phyloP scores from a whole-genome alignment of 2,888 invertebrate genomes.

The Pristionchus mayeri region DNA sequence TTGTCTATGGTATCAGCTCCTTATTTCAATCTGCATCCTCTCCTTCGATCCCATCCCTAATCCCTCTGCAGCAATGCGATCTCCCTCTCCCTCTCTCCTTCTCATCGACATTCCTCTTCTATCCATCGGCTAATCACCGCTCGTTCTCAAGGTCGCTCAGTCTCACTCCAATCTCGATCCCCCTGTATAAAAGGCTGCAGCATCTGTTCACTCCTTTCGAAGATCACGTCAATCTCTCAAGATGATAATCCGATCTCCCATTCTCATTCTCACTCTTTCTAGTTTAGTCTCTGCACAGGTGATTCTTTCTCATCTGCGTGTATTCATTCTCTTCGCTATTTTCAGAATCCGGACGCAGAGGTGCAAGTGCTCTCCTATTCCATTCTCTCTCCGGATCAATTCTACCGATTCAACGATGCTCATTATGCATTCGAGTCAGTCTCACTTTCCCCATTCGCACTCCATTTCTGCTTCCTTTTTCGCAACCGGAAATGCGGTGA shows the following conservation, averaged over 20 bases:
- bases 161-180: not conserved
- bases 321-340: not conserved
- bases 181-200: constrained; percentile 23
- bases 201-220: constrained; percentile 1
- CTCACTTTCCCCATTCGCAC: not conserved
- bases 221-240: not conserved
- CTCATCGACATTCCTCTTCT: constrained; percentile 26
- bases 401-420: constrained; percentile 12
- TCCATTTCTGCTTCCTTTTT: not conserved
- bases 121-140: constrained; percentile 37
- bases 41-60: not conserved
- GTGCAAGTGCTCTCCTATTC: constrained; percentile 7
- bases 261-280: not conserved
- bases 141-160: constrained; percentile 14
- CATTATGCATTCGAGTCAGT: constrained; percentile 50
- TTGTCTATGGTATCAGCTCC: not conserved
- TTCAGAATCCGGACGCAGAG: constrained; percentile 43
- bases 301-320: not conserved
- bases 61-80: constrained; percentile 11
- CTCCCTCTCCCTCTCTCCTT: not conserved
- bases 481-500: constrained; percentile 21
- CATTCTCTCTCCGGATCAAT: not conserved
- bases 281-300: not conserved
- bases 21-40: not conserved
- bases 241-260: not conserved